A percentile compares a stretch with the other conserved stretches of the same genome.
phyloP scores from a whole-genome alignment of 2,888 invertebrate species.

The Cartodere bifasciata region DNA sequence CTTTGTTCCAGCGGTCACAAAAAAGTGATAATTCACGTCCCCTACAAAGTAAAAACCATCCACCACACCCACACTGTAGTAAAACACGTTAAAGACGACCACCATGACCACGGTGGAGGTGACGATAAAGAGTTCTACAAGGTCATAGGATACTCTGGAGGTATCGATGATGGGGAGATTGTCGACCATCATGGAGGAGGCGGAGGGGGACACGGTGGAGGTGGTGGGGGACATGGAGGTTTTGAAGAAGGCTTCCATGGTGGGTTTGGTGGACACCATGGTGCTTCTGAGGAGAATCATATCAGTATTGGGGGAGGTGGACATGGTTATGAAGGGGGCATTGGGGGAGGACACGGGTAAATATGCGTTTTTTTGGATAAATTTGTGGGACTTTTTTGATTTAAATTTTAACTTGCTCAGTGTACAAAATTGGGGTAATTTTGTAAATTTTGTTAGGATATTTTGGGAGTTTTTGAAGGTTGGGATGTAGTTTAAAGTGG shows the following conservation, averaged over 20 bases:
- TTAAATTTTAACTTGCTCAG: too few species aligned
- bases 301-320: slow-evolving; percentile 3
- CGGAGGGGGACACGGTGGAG: slow-evolving; percentile 16
- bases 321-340: slow-evolving; percentile 13
- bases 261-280: slow-evolving; percentile 21
- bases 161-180: slow-evolving; percentile 41
- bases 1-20: slow-evolving; percentile 37
- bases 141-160: slow-evolving; percentile 55
- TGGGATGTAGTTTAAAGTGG: too few species aligned
- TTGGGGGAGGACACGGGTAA: slow-evolving; percentile 18
- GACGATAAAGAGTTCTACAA: slow-evolving; percentile 55
- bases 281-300: slow-evolving; percentile 13
- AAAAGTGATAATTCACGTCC: slow-evolving; percentile 68
- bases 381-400: too few species aligned
- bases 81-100: slow-evolving; percentile 48
- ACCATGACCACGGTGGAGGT: slow-evolving; percentile 29
- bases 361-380: too few species aligned
- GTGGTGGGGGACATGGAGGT: slow-evolving; percentile 18
- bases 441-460: too few species aligned
- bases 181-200: slow-evolving; percentile 34
- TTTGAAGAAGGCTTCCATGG: slow-evolving; percentile 23
- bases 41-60: slow-evolving; percentile 61
- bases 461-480: too few species aligned
- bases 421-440: too few species aligned
- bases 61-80: slow-evolving; percentile 69